phyloP scores from a whole-genome alignment of 2,113 vertebrate genomes.

The Charina bottae region DNA sequence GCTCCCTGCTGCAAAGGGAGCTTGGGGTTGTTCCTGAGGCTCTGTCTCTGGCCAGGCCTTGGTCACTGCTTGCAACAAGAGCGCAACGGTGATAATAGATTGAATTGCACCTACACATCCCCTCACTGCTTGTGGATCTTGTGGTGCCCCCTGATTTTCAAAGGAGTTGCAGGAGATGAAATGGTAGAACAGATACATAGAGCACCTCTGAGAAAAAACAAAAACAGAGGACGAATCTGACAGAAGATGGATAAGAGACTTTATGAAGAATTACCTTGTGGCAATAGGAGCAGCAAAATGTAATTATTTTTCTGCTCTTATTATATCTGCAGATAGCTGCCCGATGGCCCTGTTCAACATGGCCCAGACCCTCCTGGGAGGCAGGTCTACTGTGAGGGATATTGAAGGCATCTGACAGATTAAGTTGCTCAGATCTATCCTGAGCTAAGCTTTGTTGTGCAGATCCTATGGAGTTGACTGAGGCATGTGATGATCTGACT shows the following conservation, averaged over 20 bases:
- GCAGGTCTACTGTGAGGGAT: neutral
- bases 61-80: neutral
- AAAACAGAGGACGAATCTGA: neutral
- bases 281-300: neutral
- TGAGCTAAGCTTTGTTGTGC: neutral
- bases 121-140: neutral
- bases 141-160: neutral
- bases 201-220: neutral
- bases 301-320: neutral
- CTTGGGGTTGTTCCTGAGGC: neutral
- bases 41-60: neutral
- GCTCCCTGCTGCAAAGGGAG: neutral
- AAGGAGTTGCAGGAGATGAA: neutral
- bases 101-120: neutral
- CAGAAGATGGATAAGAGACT: neutral
- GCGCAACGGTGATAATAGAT: neutral
- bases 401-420: neutral
- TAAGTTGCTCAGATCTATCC: neutral
- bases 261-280: neutral
- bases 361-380: neutral
- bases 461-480: neutral
- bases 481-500: neutral
- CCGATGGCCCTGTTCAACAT: neutral
- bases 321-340: neutral
- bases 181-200: neutral